phyloP scores from a whole-genome alignment of 2,888 invertebrate genomes.

The Camponotus fellah region DNA sequence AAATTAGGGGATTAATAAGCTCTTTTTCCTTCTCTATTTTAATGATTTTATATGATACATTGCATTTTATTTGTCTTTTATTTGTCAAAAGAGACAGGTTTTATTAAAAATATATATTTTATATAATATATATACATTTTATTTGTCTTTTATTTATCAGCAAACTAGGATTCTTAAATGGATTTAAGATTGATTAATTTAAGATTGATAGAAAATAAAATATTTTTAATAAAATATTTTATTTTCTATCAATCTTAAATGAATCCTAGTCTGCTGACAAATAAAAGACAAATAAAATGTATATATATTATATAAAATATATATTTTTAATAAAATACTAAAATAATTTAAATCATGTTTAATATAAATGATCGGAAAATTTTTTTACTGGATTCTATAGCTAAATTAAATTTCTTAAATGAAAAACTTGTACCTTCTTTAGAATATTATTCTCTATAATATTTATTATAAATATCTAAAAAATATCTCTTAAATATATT shows the following conservation, averaged over 20 bases:
- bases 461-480: not conserved
- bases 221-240: not conserved
- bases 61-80: not conserved
- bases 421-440: not conserved
- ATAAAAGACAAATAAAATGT: too few relatives aligned
- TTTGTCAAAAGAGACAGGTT: too few relatives aligned
- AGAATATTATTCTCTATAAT: not conserved
- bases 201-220: not conserved
- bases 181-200: not conserved
- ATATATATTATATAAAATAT: too few relatives aligned
- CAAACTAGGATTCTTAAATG: too few relatives aligned
- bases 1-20: not conserved
- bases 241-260: too few relatives aligned
- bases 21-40: not conserved
- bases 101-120: too few relatives aligned
- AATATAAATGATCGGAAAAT: not conserved
- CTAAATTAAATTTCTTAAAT: not conserved
- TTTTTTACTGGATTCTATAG: not conserved
- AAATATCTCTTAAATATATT: not conserved
- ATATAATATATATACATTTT: not conserved
- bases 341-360: not conserved
- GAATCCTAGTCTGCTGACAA: too few relatives aligned
- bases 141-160: not conserved
- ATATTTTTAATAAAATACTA: not conserved
- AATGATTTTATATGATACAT: not conserved